Conservation (phyloP, 2,797 vertebrate species). For the Apodemus agrarius region DNA sequence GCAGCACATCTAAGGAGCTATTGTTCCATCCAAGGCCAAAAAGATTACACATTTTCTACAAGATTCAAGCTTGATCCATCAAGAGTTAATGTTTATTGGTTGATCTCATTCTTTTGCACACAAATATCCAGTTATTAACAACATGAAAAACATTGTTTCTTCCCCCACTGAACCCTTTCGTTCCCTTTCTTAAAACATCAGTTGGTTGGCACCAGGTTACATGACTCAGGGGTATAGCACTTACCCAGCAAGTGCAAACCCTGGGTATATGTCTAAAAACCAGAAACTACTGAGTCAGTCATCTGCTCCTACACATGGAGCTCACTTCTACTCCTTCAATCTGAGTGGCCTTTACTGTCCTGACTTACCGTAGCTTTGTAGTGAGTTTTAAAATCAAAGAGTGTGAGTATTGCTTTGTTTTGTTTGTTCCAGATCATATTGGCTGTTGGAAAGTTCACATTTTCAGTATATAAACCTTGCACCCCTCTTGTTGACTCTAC, state of each 20-base stretch:
- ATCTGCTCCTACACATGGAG: neutral
- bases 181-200: neutral
- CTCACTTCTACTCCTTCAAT: neutral
- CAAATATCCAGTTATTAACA: neutral
- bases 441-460: neutral
- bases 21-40: neutral
- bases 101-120: neutral
- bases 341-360: neutral
- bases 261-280: neutral
- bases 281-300: neutral
- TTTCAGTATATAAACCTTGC: neutral
- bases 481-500: neutral
- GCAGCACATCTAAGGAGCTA: neutral
- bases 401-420: neutral
- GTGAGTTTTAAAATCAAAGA: slow-evolving; percentile 35
- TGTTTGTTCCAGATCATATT: neutral
- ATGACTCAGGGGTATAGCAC: no score
- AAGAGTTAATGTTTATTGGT: neutral
- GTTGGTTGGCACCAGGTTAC: neutral
- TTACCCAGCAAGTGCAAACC: neutral
- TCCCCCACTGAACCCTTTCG: neutral
- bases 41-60: neutral
- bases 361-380: neutral
- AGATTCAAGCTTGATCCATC: neutral
- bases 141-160: neutral